Evolutionary conservation across 2,113 vertebrate species (phyloP), one percentile per base, ranked within the genome.

Genomic region (Struthio camelus): DNA sequence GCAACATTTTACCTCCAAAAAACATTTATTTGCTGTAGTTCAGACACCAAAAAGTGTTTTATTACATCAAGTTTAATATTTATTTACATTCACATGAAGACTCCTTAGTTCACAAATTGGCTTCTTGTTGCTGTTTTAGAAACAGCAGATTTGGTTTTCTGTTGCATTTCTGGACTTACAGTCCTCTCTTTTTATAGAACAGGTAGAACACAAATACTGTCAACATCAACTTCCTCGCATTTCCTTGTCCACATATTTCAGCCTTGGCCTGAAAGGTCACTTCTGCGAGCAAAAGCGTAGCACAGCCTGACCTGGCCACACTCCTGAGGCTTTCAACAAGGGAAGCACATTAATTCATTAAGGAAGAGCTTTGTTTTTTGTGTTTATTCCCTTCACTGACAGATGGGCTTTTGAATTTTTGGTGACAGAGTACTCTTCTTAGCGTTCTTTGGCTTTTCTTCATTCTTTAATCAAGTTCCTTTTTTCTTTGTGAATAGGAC

Each of bases 301-400:
- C 51, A 30, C 32, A 70, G 76, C 66, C 51, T 94, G 78, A 64
- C 6, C 38, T 54, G 46, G 62, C 14, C 20, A 6, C 0, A 0
- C 16, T 90, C 38, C 62, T 14, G 64, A 44, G 9, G 11, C 4
- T 93, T 73, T 81, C 92, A 93, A 32, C 2, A 0, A 44, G 75
- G 75, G 62, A 94, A 92, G 53, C n/a, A 54, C 18, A 25, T 91
- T 50, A 69, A 72, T 85, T 92, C 48, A 77, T 93, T 85, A 85
- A 66, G 73, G 86, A 89, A 89, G 25, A 89, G 38, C 32, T 75
- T 71, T 71, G 64, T 0, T 18, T 46, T 89, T 61, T 54, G 24
- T 90, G n/a, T 82, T 94, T 88, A 83, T 88, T 94, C 84, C 51
- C 58, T 87, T 91, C 69, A 67, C 38, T 93, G 87, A 85, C 91